Conservation (phyloP, 2,888 invertebrate genomes). For the Zhuqinia jingwanae region DNA sequence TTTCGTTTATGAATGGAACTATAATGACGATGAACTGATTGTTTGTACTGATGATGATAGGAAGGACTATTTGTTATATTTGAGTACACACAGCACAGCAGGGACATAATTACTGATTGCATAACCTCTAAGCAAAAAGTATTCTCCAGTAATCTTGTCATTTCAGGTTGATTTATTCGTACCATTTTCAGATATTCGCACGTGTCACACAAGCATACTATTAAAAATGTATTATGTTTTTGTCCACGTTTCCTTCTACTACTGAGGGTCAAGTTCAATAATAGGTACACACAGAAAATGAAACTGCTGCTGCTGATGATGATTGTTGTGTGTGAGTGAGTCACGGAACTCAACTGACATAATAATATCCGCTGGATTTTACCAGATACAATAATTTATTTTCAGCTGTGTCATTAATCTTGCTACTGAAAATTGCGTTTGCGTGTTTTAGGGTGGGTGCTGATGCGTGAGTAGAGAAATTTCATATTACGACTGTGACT, state of each 20-base stretch:
- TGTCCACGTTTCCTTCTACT: slow-evolving; percentile 55
- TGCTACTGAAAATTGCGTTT: neutral
- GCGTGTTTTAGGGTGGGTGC: slow-evolving; percentile 18
- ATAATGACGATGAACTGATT: no score
- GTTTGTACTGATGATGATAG: no score
- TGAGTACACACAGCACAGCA: no score
- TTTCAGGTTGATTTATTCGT: slow-evolving; percentile 61
- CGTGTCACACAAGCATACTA: slow-evolving; percentile 26
- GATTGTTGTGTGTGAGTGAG: slow-evolving; percentile 25
- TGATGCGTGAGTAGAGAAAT: neutral
- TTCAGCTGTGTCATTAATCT: slow-evolving; percentile 45
- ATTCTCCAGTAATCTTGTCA: slow-evolving; percentile 34
- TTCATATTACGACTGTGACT: no score
- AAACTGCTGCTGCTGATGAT: neutral
- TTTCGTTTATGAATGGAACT: neutral
- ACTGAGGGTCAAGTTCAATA: slow-evolving; percentile 61
- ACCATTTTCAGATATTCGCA: slow-evolving; percentile 47
- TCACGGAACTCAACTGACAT: neutral
- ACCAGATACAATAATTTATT: slow-evolving; percentile 9
- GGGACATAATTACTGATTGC: slow-evolving; percentile 45
- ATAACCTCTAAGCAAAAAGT: slow-evolving; percentile 54
- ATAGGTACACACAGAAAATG: slow-evolving; percentile 11
- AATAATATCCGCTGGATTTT: neutral
- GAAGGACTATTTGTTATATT: no score
- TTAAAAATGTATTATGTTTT: slow-evolving; percentile 44